phyloP scores from a whole-genome alignment of 2,888 invertebrate genomes.

The Amphipyra tragopoginis region DNA sequence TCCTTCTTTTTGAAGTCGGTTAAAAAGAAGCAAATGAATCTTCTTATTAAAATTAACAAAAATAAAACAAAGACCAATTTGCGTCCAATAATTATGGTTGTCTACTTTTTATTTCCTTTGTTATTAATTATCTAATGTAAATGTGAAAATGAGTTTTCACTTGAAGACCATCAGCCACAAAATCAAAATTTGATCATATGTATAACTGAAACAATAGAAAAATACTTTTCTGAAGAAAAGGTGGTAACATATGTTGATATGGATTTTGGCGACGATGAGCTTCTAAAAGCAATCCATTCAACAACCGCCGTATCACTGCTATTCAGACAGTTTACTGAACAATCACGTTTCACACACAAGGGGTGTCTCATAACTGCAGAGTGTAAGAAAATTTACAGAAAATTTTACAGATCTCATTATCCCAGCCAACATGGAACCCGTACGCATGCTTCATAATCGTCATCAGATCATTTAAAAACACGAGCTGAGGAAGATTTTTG shows the following conservation, averaged over 20 bases:
- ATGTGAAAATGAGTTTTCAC: conserved; percentile 1
- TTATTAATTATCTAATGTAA: conserved; percentile 6
- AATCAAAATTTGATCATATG: conserved; percentile 31
- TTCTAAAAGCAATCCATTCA: conserved; percentile 53
- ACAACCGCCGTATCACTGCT: conserved; percentile 12
- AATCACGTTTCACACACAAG: conserved; percentile 24
- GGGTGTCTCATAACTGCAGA: conserved; percentile 64
- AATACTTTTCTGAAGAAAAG: conserved; percentile 47
- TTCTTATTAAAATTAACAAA: not conserved
- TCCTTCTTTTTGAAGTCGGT: no score
- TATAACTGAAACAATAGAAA: conserved; percentile 39
- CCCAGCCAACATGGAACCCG: conserved; percentile 69
- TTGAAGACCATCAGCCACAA: not conserved
- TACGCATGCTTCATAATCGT: conserved; percentile 64
- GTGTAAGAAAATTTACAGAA: conserved; percentile 44
- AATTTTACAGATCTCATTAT: conserved; percentile 52
- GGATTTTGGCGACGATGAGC: conserved; percentile 19
- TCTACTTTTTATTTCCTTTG: conserved; percentile 20
- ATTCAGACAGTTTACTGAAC: conserved; percentile 6
- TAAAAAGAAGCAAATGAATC: not conserved
- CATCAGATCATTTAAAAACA: conserved; percentile 49
- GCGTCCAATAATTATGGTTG: conserved; percentile 45
- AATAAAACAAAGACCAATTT: not conserved
- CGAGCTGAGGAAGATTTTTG: conserved; percentile 63
- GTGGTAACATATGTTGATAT: conserved; percentile 46